Evolutionary conservation across 1,140 invertebrate genomes (phyloP), one percentile per base, ranked within the genome.

Genomic region (Lanistes nyassanus): DNA sequence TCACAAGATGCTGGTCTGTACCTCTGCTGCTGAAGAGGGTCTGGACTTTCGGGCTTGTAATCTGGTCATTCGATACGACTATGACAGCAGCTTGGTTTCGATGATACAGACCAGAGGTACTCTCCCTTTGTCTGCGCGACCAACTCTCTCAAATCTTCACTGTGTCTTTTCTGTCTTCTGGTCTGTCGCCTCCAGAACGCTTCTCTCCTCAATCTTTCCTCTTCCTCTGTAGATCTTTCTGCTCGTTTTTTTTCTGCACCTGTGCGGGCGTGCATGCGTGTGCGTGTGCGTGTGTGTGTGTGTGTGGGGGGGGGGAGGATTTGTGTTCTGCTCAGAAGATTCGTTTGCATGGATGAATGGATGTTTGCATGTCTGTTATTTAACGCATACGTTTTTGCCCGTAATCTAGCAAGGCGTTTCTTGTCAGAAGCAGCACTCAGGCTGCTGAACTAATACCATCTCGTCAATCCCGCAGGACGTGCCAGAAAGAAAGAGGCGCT

Each of bases 11-110:
- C 80, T 87, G 19, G 75, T 86, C 13, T 84, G 88, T 2, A 90
- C 89, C 29, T 86, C 88, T 9, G 88, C 90, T 21, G 87, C 88
- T 26, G 89, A 90, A 62, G 88, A 90, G 74, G 89, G 89, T 0
- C 72, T 90, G 37, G 89, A 90, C 68, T 84, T 90, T 66, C 76
- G 81, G 36, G 79, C 82, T 47, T 90, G 89, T 74, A 88, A 88
- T 80, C 68, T 89, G 21, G 87, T 90, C 53, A 83, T 90, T 68
- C 81, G 88, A 65, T 90, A 90, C 76, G 83, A 87, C 36, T 80
- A 88, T 73, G 85, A 86, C 1, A 87, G 86, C 47, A 89, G 88
- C 78, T 83, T 86, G 65, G 88, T 89, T 29, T 85, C 88, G 34
- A 86, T 83, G 80, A 84, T 89, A n/a, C 88, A 89, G 76, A 74